phyloP scores from a whole-genome alignment of 2,113 vertebrate species.

The Cnemophilus loriae region DNA sequence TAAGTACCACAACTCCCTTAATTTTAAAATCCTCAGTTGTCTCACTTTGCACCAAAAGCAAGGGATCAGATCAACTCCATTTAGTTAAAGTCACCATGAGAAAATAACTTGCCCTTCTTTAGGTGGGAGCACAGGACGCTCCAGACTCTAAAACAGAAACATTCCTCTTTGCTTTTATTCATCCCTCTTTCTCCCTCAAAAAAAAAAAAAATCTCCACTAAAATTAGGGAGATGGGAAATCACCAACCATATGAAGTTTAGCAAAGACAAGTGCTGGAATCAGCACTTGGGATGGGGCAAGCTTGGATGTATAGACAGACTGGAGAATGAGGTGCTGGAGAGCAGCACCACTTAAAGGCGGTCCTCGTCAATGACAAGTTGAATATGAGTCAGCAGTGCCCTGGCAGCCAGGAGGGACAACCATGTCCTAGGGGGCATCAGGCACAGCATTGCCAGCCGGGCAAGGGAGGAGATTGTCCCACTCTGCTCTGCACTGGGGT shows the following conservation, averaged over 20 bases:
- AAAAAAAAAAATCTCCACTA: background rate
- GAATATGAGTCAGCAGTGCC: background rate
- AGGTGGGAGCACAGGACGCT: background rate
- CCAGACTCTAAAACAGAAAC: background rate
- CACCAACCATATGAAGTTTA: background rate
- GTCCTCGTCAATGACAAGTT: accelerated
- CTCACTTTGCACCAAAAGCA: background rate
- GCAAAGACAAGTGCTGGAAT: background rate
- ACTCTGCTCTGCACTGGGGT: background rate
- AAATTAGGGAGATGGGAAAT: background rate
- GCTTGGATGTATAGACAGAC: background rate
- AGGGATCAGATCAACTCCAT: background rate
- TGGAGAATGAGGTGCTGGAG: background rate
- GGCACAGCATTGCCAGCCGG: accelerated
- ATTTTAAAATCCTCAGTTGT: background rate
- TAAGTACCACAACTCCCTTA: background rate
- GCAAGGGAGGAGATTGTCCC: background rate
- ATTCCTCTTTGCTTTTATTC: background rate
- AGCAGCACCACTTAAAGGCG: background rate
- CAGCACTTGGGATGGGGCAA: background rate
- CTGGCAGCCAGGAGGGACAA: background rate
- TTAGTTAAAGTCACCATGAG: background rate
- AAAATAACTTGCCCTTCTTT: background rate
- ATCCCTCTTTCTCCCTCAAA: background rate
- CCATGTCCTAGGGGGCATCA: accelerated